These are phyloP conservation scores for Charina bottae DNA, from an alignment of 2,113 vertebrate species.

Conservation along the genomic window DNA sequence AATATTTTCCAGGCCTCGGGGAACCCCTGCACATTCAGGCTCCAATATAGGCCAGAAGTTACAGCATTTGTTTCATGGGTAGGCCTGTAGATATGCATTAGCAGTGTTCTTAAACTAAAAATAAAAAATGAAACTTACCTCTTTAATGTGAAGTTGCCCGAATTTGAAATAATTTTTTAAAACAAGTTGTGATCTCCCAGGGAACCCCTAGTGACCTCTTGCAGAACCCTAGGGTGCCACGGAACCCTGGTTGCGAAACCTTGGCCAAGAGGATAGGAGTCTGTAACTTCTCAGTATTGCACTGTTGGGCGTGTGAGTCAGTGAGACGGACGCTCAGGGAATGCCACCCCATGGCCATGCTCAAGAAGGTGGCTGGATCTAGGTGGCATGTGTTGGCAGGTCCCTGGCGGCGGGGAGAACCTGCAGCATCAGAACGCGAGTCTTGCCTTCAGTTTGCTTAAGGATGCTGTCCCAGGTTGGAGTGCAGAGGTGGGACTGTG, in stretches of 20 bases:
- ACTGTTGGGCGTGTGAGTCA: slow-evolving; percentile 34
- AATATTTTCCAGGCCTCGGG: too few relatives aligned
- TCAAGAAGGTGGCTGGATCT: slow-evolving; percentile 44
- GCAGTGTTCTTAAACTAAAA: too few relatives aligned
- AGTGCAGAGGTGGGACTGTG: background rate
- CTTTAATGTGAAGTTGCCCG: too few relatives aligned
- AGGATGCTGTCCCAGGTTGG: slow-evolving; percentile 9
- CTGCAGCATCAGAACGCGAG: slow-evolving; percentile 27
- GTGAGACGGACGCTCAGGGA: slow-evolving; percentile 51
- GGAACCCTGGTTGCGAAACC: background rate
- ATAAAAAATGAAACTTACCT: too few relatives aligned
- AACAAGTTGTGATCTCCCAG: too few relatives aligned
- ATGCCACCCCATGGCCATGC: slow-evolving; percentile 30
- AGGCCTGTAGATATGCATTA: too few relatives aligned
- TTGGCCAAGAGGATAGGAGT: background rate
- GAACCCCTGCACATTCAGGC: too few relatives aligned
- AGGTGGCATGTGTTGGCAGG: slow-evolving; percentile 51
- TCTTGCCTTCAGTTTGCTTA: slow-evolving; percentile 42
- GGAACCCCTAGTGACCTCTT: too few relatives aligned
- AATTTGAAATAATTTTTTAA: too few relatives aligned
- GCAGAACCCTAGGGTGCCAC: background rate
- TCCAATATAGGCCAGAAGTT: too few relatives aligned
- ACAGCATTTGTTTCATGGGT: too few relatives aligned
- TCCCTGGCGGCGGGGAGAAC: slow-evolving; percentile 29
- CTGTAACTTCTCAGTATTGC: background rate